Percentiles rank a stretch among this genome's conserved stretches.
phyloP scores from a whole-genome alignment of 2,888 invertebrate genomes.

The Leptinotarsa peninsularis region DNA sequence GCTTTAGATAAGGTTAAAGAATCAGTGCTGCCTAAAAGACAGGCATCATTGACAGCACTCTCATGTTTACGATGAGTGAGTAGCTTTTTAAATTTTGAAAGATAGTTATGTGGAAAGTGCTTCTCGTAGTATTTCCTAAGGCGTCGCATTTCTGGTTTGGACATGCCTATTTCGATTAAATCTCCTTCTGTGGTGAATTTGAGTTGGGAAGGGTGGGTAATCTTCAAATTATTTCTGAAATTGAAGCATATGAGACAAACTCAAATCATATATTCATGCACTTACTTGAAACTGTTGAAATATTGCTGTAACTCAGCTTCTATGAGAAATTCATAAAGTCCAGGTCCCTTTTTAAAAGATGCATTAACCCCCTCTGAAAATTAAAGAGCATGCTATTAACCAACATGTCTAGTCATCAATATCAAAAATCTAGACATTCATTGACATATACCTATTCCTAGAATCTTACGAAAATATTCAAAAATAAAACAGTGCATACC shows the following conservation, averaged over 20 bases:
- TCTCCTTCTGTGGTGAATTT: constrained; percentile 97
- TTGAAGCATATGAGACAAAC: constrained; percentile 31
- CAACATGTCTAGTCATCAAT: constrained; percentile 7
- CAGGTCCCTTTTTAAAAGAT: constrained; percentile 70
- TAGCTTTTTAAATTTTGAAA: constrained; percentile 90
- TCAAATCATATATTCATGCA: constrained; percentile 38
- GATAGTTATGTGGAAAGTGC: constrained; percentile 92
- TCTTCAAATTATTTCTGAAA: constrained; percentile 87
- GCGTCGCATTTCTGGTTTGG: constrained; percentile 93
- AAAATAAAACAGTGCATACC: constrained; percentile 46
- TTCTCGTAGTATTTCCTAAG: constrained; percentile 94
- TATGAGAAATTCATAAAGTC: constrained; percentile 89
- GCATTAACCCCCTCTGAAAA: constrained; percentile 60
- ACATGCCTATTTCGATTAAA: constrained; percentile 89
- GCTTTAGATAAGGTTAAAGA: constrained; percentile 63
- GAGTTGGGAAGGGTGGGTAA: constrained; percentile 87
- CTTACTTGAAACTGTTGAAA: constrained; percentile 81
- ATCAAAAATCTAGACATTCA: neutral
- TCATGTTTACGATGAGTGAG: constrained; percentile 74
- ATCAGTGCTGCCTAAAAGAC: constrained; percentile 57
- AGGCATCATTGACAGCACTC: constrained; percentile 54
- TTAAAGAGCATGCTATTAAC: neutral
- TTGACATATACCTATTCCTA: neutral
- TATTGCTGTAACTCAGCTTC: constrained; percentile 96
- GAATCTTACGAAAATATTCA: neutral